Base-by-base conservation (phyloP, 1,140 invertebrate genomes). In the Heliconius hermathena region DNA sequence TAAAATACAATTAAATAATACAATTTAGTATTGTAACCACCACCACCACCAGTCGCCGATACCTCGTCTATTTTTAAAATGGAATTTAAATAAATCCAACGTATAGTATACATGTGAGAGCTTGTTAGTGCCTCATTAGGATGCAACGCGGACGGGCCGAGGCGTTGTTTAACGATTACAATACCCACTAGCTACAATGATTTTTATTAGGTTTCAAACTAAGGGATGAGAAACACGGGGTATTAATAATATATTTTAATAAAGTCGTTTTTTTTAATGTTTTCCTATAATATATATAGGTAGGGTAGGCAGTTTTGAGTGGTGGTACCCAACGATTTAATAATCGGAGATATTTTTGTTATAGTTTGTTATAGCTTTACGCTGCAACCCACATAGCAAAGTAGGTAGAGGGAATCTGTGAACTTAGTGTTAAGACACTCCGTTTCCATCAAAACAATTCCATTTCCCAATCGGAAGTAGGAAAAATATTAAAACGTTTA, bases 141-240 rank as follows among this genome's bases (percentile, higher is more conserved):
- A 76, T 81, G 82, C 80, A 80, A 74, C 77, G 80, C 73, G 84
- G n/a, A 79, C 57, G 77, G 81, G 78, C 82, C 81, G 73, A 84
- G 83, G 80, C 75, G 82, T 79, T 81, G 77, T 81, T 88, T 88
- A 88, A 89, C 83, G 86, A 88, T 88, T 84, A 78, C 84, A 78
- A 82, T 86, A 88, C 81, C 78, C 84, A 76, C 74, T 76, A 49
- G 66, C 60, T 76, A 76, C 60, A 76, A 76, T 38, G 74, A 76
- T 76, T 76, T 76, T 76, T 76, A 76, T 76, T 76, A 66, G 60
- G n/a, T 79, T 77, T 86, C 83, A 86, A 88, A 77, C 82, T 79
- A 82, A 82, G 84, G 75, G 84, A 87, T 88, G 29, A 66, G 60
- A 66, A 29, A 66, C 4, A 29, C 60, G 26, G 26, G 9, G 26